These are phyloP conservation scores for Cyanoramphus novaezelandiae DNA, from an alignment of 2,113 vertebrate genomes.

Conservation along the genomic window DNA sequence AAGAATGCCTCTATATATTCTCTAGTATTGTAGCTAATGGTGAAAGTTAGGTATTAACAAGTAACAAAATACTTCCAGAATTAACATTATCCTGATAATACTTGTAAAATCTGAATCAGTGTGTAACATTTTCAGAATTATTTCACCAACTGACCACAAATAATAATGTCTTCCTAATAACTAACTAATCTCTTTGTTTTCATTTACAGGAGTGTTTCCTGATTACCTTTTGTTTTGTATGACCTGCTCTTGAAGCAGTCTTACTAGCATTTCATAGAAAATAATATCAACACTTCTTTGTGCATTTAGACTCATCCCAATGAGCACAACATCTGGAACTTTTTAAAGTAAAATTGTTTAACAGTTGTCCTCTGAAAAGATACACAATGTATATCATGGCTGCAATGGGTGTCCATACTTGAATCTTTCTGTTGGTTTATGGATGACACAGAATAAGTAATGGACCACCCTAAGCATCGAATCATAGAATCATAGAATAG, in stretches of 20 bases:
- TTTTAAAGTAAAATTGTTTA: neutral
- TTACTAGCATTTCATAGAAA: neutral
- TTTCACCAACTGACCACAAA: neutral
- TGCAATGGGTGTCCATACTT: neutral
- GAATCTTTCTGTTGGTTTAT: slow-evolving; percentile 2
- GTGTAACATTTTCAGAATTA: neutral
- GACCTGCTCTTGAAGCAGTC: neutral
- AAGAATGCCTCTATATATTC: neutral
- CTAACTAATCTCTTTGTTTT: neutral
- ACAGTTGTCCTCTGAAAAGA: neutral
- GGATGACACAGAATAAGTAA: neutral
- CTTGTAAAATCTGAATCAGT: neutral
- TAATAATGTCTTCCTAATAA: neutral
- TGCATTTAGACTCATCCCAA: neutral
- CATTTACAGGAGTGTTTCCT: neutral
- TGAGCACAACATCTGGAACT: neutral
- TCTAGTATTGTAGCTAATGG: neutral
- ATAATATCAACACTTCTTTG: neutral
- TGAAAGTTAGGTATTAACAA: neutral
- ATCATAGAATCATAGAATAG: neutral
- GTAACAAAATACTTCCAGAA: neutral
- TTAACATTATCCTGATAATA: neutral
- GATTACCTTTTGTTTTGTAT: neutral
- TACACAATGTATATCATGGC: neutral
- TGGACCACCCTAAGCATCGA: neutral